Base-by-base conservation (phyloP, 2,888 invertebrate species). In the Panorpa germanica region DNA sequence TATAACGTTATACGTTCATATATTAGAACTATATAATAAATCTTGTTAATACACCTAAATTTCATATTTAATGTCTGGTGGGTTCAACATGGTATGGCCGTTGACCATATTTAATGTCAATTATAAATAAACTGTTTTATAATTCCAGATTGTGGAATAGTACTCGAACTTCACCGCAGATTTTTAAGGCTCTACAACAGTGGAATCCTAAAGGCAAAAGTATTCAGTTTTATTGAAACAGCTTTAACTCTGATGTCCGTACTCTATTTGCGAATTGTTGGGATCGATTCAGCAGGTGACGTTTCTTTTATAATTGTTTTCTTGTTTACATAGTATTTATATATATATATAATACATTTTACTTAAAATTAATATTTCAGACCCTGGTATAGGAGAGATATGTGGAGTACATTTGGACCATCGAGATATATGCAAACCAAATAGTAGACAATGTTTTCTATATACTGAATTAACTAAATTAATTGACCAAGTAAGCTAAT, bases 381-480 rank as follows among this genome's bases (percentile, higher is more conserved):
- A 86, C 60, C 77, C 80, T 1, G 80, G 78, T 9, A 63, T 80
- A 33, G 86, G 85, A 2, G 65, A 70, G 13, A 65, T 76, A 31
- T 68, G 70, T 41, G 71, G 73, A 13, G 68, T 85, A 9, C 68
- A 72, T 1, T 59, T 80, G 29, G 78, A 85, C 51, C 86, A 88
- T 54, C 54, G 83, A 23, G 77, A 81, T 50, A 78, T 85, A 35
- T 86, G 86, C 55, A 88, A 88, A 48, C 85, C 85, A 0, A 61
- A 71, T 22, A 70, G 70, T 40, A 57, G 75, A 14, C 53, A 59
- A 27, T 77, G 77, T 41, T 63, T 68, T 35, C 52, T 78, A 3
- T 78, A 78, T 50, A 61, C 59, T 26, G 70, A 75, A 47, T 53
- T 78, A 20, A 58, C 68, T 17, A 59, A 61, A 34, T 57, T 77